Conservation (phyloP, 1,140 invertebrate species). For the Aricia agestis region DNA sequence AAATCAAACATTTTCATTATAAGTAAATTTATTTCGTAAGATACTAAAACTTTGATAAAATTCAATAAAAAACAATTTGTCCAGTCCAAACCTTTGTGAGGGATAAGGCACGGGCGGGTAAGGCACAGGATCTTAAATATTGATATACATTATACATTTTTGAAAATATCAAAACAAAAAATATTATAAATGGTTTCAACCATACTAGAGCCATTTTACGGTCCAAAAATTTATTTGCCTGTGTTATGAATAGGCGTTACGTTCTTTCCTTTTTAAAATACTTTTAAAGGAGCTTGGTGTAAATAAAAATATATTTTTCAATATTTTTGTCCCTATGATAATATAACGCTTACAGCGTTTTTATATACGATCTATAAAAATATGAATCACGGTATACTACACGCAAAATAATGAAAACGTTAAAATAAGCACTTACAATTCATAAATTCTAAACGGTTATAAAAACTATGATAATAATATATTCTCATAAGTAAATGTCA, state of each 20-base stretch:
- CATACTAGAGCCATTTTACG: not conserved
- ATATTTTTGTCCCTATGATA: too few relatives aligned
- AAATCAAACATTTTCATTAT: not conserved
- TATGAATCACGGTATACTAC: constrained; percentile 5
- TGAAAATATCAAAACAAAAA: not conserved
- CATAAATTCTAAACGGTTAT: not conserved
- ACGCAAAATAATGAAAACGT: not conserved
- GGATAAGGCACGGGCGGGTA: constrained; percentile 3
- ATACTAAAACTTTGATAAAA: constrained; percentile 11
- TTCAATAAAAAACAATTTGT: constrained; percentile 7
- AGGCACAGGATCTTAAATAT: constrained; percentile 2
- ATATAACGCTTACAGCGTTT: not conserved
- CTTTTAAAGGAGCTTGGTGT: too few relatives aligned
- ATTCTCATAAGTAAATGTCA: not conserved
- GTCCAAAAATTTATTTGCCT: too few relatives aligned
- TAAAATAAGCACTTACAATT: constrained; percentile 1
- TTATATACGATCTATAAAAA: not conserved
- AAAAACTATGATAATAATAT: not conserved
- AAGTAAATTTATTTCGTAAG: constrained; percentile 9
- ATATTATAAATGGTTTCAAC: not conserved
- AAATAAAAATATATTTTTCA: not conserved
- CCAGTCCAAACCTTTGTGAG: not conserved
- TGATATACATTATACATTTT: not conserved
- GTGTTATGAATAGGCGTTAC: too few relatives aligned
- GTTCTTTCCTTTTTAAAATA: too few relatives aligned